These are phyloP conservation scores for Rhodeus uyekii DNA, from an alignment of 2,797 vertebrate genomes.

Conservation along the genomic window DNA sequence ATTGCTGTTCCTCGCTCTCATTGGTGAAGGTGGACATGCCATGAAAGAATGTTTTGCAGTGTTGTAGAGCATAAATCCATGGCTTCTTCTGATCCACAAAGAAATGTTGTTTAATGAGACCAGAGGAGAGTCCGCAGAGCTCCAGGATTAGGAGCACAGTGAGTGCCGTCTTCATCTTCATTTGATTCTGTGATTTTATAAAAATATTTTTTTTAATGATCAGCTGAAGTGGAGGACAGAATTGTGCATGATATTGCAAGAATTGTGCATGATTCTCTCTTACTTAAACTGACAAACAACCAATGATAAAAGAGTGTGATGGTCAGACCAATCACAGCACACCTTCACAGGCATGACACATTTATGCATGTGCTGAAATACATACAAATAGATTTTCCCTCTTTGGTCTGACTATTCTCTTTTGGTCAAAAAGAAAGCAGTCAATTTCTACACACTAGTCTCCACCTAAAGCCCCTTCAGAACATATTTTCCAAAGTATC, in stretches of 20 bases:
- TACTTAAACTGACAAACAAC: background rate
- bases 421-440: background rate
- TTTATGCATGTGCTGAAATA: background rate
- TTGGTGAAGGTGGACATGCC: slow-evolving; percentile 38
- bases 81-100: background rate
- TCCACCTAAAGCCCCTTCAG: background rate
- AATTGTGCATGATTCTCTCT: background rate
- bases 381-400: background rate
- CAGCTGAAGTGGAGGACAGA: background rate
- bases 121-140: slow-evolving; percentile 16
- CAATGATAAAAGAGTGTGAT: background rate
- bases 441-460: background rate
- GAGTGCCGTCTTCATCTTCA: slow-evolving; percentile 24
- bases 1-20: background rate
- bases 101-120: slow-evolving; percentile 23
- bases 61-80: background rate
- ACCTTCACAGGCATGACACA: background rate
- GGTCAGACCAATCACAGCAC: background rate
- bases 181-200: background rate
- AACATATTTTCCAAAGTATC: background rate
- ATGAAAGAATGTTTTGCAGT: slow-evolving; percentile 15
- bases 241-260: too few relatives aligned
- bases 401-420: background rate
- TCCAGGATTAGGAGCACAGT: slow-evolving; percentile 1
- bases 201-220: background rate